Evolutionary conservation across 2,888 invertebrate species (phyloP).

Genomic region (Drosophila nr. perissopoda): DNA sequence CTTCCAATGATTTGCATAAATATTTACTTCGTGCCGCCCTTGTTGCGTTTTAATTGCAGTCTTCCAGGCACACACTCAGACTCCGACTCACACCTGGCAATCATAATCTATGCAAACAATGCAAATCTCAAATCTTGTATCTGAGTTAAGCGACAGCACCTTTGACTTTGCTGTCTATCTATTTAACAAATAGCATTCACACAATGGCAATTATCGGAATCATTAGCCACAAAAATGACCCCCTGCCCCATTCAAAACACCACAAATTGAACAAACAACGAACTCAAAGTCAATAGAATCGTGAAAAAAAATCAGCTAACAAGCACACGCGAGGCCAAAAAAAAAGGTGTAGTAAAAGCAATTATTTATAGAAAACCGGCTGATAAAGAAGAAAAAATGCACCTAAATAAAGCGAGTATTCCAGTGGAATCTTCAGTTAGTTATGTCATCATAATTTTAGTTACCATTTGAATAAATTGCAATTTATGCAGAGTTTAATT

Average conservation of each 20-base stretch:
- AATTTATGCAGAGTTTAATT: constrained; percentile 2
- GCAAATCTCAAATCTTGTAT: constrained; percentile 26
- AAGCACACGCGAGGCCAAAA: constrained; percentile 36
- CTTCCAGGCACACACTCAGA: constrained; percentile 15
- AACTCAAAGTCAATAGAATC: constrained; percentile 60
- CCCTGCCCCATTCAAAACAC: constrained; percentile 31
- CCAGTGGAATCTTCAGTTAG: constrained; percentile 7
- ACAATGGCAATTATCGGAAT: constrained; percentile 78
- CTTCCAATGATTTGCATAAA: constrained; percentile 74
- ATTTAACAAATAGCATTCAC: constrained; percentile 60
- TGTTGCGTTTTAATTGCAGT: constrained; percentile 71
- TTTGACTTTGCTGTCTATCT: constrained; percentile 44
- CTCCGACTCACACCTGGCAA: constrained; percentile 54
- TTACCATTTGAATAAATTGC: constrained; percentile 39
- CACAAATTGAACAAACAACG: constrained; percentile 62
- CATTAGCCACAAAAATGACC: constrained; percentile 66
- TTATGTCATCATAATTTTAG: constrained; percentile 13
- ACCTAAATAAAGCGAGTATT: constrained; percentile 1
- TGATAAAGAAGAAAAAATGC: constrained; percentile 2
- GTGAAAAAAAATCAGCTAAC: constrained; percentile 21
- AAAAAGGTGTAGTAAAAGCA: constrained; percentile 30
- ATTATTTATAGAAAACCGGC: constrained; percentile 37
- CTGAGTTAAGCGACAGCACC: constrained; percentile 33
- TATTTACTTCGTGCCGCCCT: constrained; percentile 50
- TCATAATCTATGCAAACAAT: constrained; percentile 62